Conservation (phyloP, 2,797 vertebrate genomes). For the Buphagus erythrorhynchus region DNA sequence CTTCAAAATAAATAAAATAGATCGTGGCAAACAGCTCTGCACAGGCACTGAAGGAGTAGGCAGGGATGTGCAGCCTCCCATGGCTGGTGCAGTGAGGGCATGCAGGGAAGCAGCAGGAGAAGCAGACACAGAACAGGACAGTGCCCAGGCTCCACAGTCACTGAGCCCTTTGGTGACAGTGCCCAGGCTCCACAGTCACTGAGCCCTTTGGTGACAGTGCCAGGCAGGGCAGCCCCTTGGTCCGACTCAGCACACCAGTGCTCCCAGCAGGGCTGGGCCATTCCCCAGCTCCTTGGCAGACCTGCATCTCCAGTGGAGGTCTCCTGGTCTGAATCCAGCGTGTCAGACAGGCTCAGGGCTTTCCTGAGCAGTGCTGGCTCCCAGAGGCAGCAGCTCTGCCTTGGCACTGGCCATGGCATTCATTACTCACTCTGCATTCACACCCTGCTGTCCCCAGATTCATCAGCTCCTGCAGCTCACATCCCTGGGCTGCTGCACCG, state of each 20-base stretch:
- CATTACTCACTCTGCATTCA: neutral
- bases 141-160: neutral
- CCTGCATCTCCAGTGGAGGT: neutral
- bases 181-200: neutral
- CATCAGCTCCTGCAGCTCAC: neutral
- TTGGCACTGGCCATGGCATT: neutral
- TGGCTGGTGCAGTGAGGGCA: neutral
- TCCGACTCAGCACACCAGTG: neutral
- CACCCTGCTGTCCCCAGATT: neutral
- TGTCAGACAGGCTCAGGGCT: no score
- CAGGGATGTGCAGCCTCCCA: neutral
- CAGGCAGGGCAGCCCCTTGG: neutral
- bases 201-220: neutral
- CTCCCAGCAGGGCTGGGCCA: neutral
- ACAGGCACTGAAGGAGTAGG: neutral
- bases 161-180: neutral
- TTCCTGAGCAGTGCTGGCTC: no score
- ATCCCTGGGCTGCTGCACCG: neutral
- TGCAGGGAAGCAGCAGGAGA: fast-evolving
- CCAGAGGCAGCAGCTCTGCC: neutral
- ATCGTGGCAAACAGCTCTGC: neutral
- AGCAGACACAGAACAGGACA: fast-evolving
- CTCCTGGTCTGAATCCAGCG: neutral
- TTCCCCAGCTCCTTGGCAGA: neutral
- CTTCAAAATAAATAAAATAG: neutral